phyloP scores from a whole-genome alignment of 2,888 invertebrate genomes.

The Iselma pallidipennis region DNA sequence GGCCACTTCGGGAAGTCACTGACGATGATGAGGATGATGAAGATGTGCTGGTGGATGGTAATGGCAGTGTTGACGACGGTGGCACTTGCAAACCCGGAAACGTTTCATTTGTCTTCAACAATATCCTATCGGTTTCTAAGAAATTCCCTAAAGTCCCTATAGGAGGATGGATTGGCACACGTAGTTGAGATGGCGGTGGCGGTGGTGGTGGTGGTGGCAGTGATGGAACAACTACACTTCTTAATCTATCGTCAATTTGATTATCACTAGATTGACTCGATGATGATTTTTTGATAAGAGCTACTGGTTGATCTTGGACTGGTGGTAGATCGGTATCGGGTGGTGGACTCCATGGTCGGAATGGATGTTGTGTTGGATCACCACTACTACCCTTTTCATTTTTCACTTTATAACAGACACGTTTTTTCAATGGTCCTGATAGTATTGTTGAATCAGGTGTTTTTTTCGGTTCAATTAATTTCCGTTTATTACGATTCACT shows the following conservation, averaged over 20 bases:
- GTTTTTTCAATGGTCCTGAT: constrained; percentile 70
- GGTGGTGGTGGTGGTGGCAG: neutral
- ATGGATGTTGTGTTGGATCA: constrained; percentile 57
- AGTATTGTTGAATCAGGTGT: constrained; percentile 56
- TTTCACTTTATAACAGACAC: constrained; percentile 62
- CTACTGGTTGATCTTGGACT: constrained; percentile 41
- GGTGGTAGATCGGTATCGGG: constrained; percentile 41
- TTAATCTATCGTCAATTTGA: constrained; percentile 11
- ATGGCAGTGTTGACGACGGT: neutral
- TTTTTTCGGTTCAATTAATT: constrained; percentile 69
- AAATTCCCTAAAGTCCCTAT: constrained; percentile 32
- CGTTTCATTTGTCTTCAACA: constrained; percentile 43
- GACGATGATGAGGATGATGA: neutral
- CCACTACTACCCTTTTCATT: constrained; percentile 44
- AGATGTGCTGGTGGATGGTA: neutral
- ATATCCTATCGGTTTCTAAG: constrained; percentile 45
- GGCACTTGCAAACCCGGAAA: constrained; percentile 43
- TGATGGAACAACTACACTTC: neutral
- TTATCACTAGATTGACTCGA: no score
- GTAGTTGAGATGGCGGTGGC: constrained; percentile 2
- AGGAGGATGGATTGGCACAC: constrained; percentile 49
- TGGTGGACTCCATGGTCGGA: constrained; percentile 68
- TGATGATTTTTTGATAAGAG: constrained; percentile 42
- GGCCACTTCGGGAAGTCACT: neutral
- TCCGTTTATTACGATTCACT: constrained; percentile 66